Conservation (phyloP, 2,797 vertebrate genomes). For the Xenentodon cancila region DNA sequence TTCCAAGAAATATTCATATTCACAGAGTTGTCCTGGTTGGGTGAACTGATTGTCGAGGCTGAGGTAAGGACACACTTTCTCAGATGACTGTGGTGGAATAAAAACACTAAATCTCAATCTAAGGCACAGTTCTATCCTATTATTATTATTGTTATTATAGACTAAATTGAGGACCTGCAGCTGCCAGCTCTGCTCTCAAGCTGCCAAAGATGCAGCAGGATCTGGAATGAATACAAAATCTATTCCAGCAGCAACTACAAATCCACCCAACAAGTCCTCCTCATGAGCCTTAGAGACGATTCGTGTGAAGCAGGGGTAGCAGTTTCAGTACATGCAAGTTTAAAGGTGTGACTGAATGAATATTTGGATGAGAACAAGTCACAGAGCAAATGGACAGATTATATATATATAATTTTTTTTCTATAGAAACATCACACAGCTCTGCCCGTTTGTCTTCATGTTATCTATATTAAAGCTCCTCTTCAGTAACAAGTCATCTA, state of each 20-base stretch:
- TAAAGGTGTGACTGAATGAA: slow-evolving; percentile 10
- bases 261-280: slow-evolving; percentile 25
- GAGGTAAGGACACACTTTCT: slow-evolving; percentile 76
- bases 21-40: slow-evolving; percentile 74
- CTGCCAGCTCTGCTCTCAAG: slow-evolving; percentile 42
- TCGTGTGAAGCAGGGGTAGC: background rate
- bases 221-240: slow-evolving; percentile 41
- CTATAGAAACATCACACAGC: slow-evolving; percentile 31
- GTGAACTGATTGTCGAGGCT: slow-evolving; percentile 91
- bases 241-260: slow-evolving; percentile 68
- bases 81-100: slow-evolving; percentile 80
- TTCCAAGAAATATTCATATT: slow-evolving; percentile 71
- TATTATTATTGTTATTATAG: slow-evolving; percentile 46
- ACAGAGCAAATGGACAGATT: slow-evolving; percentile 8
- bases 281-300: slow-evolving; percentile 19
- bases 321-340: slow-evolving; percentile 10
- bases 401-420: background rate
- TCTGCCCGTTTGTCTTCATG: slow-evolving; percentile 2
- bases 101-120: slow-evolving; percentile 81
- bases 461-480: slow-evolving; percentile 44
- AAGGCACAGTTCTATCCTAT: slow-evolving; percentile 90
- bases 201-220: slow-evolving; percentile 59
- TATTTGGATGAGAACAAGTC: slow-evolving; percentile 12
- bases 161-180: slow-evolving; percentile 55
- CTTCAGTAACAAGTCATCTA: slow-evolving; percentile 37